These are phyloP conservation scores for Drosophila greeni DNA, from an alignment of 2,888 invertebrate species.

Conservation along the genomic window DNA sequence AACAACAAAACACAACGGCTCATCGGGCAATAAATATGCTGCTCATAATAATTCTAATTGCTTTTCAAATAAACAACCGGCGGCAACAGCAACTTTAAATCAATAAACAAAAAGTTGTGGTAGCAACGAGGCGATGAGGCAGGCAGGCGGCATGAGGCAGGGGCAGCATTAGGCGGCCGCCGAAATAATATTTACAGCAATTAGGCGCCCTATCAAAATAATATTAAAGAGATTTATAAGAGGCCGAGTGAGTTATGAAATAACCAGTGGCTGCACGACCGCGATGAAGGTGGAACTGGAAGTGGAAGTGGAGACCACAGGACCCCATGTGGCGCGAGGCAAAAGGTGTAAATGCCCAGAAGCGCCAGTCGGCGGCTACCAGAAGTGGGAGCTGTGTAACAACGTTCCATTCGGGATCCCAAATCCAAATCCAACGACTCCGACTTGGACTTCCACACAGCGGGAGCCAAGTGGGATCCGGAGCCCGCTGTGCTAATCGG, in stretches of 20 bases:
- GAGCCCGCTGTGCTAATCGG: constrained; percentile 77
- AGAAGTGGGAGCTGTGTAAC: constrained; percentile 40
- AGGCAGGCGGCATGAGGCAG: not conserved
- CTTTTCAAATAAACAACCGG: constrained; percentile 71
- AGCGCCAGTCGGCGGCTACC: constrained; percentile 61
- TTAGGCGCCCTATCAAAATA: constrained; percentile 67
- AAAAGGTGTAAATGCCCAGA: constrained; percentile 65
- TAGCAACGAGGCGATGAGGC: not conserved
- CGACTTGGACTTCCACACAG: constrained; percentile 31
- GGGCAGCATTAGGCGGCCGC: constrained; percentile 56
- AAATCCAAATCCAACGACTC: constrained; percentile 14
- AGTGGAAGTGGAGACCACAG: not conserved
- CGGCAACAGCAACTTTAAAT: constrained; percentile 35
- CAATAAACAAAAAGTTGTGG: constrained; percentile 56
- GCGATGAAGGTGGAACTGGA: not conserved
- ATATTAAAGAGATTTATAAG: constrained; percentile 76
- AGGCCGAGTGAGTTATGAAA: constrained; percentile 67
- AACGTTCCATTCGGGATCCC: constrained; percentile 32
- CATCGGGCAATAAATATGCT: constrained; percentile 66
- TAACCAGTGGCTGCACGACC: constrained; percentile 44
- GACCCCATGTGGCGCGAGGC: constrained; percentile 57
- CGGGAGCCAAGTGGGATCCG: constrained; percentile 38
- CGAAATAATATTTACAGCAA: constrained; percentile 72
- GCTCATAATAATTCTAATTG: constrained; percentile 76
- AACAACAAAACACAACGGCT: constrained; percentile 19